Base-by-base conservation (phyloP, 2,113 vertebrate species). In the Kryptolebias marmoratus region DNA sequence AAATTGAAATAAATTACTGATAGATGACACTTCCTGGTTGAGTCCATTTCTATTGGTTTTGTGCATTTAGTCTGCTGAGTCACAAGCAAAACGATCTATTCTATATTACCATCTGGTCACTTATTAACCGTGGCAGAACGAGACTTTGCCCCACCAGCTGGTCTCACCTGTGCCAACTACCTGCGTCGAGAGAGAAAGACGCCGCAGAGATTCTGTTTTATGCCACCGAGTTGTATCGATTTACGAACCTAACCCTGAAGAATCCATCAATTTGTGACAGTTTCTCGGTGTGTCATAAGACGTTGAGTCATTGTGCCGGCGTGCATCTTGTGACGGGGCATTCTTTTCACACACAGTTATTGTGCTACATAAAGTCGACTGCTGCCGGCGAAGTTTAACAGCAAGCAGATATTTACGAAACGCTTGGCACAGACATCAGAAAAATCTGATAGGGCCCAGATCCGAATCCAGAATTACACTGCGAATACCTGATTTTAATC, bases 101-200 rank as follows among this genome's bases (percentile, higher is more conserved):
- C 67, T 56, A 60, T 16, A 60, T 8, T 60, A 50, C n/a, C 32
- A 73, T 62, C 36, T 1, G 50, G 78, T 84, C 75, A 88, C 62
- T 81, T 47, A 88, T 89, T 88, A 84, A 90, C 87, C 50, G 58
- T 0, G 8, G 61, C 22, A 60, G 57, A 22, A 22, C 22, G 9
- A 73, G 73, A 89, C 89, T 87, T 88, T 89, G 81, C 16, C 65
- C 82, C 3, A 0, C 5, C 14, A 9, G 56, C 16, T 77, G 32
- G 42, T 63, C 48, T 45, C 14, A 4, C 12, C 53, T 50, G 36
- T 47, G 42, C 45, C 32, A 59, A 62, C 64, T 9, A 63, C 50
- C 47, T 42, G 67, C 45, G 4, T 45, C 42, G 27, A 50, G 22
- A 64, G 14, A 63, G 28, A 15, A 9, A 64, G 6, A 70, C 12